Evolutionary conservation across 2,888 invertebrate species (phyloP).

Genomic region (Heliconius ismenius): DNA sequence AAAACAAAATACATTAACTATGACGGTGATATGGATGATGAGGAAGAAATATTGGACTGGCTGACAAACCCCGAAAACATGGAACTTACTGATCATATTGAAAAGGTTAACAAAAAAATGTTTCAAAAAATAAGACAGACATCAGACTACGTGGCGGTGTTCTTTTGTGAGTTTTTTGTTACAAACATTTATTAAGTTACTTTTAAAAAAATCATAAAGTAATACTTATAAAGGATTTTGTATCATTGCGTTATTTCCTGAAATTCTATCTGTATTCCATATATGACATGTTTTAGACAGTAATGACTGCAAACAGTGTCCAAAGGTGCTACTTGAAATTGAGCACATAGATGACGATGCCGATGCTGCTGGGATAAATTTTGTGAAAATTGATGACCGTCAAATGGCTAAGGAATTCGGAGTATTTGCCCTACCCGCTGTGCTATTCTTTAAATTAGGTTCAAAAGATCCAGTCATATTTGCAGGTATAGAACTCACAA

Average conservation of each 20-base stretch:
- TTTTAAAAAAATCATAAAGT: not conserved
- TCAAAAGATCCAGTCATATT: constrained; percentile 95
- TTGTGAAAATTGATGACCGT: constrained; percentile 95
- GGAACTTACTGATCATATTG: constrained; percentile 96
- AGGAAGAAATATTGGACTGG: constrained; percentile 95
- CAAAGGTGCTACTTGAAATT: constrained; percentile 91
- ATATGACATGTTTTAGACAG: constrained; percentile 88
- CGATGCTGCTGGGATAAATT: constrained; percentile 93
- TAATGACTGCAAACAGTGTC: constrained; percentile 97
- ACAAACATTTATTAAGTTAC: not conserved
- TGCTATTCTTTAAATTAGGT: constrained; percentile 93
- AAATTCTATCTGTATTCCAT: constrained; percentile 69
- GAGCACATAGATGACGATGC: constrained; percentile 97
- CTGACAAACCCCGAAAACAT: constrained; percentile 95
- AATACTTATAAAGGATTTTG: not conserved
- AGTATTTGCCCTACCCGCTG: constrained; percentile 94
- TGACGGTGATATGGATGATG: constrained; percentile 95
- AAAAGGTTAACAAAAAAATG: constrained; percentile 95
- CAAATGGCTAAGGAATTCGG: constrained; percentile 93
- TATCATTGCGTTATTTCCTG: constrained; percentile 23
- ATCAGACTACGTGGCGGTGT: constrained; percentile 94
- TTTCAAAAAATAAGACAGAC: constrained; percentile 94
- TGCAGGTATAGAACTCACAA: constrained; percentile 84
- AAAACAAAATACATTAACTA: constrained; percentile 94
- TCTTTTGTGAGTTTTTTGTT: constrained; percentile 89